Base-by-base conservation (phyloP, 2,797 vertebrate species). In the Phalloptychus januarius region DNA sequence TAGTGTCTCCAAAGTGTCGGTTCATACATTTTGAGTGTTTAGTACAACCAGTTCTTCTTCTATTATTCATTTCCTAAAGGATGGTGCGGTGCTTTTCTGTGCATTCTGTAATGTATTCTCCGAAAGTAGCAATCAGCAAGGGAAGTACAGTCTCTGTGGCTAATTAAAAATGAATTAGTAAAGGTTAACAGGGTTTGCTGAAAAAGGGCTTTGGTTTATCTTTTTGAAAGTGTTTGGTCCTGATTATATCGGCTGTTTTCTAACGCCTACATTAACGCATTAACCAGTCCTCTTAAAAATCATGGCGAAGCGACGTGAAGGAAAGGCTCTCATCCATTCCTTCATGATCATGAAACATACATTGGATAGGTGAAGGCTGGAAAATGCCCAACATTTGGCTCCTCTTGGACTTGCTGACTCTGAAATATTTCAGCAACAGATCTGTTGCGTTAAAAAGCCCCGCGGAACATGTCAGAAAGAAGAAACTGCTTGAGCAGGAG, bases 301-400 rank as follows among this genome's bases (percentile, higher is more conserved):
- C 63, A 65, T 5, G 12, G 61, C 83, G 63, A 81, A 79, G 74
- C 79, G 20, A 65, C 90, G 80, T 90, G 87, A 90, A 90, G 87
- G 81, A 86, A 85, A 83, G 48, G 15, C 10, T 82, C 28, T 56
- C 76, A 69, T 83, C 89, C 79, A 85, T 90, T 88, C 80, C 89
- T 91, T 92, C 76, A 90, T 84, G 84, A 83, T 76, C 84, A 93
- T 93, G 74, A 94, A 93, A 93, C 91, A 93, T 94, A 80, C 77
- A 91, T 89, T 84, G 73, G 87, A 87, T 77, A 78, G 80, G 85
- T 83, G 75, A 71, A 77, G 88, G 85, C 84, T 84, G 84, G 89
- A 71, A 81, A 67, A 83, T 82, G 13, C 80, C 81, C 86, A 85
- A 61, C 76, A 80, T n/a, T n/a, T n/a, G 77, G 79, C 58, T 76